Base-by-base conservation (phyloP, 2,113 vertebrate genomes). In the Opisthocomus hoazin region DNA sequence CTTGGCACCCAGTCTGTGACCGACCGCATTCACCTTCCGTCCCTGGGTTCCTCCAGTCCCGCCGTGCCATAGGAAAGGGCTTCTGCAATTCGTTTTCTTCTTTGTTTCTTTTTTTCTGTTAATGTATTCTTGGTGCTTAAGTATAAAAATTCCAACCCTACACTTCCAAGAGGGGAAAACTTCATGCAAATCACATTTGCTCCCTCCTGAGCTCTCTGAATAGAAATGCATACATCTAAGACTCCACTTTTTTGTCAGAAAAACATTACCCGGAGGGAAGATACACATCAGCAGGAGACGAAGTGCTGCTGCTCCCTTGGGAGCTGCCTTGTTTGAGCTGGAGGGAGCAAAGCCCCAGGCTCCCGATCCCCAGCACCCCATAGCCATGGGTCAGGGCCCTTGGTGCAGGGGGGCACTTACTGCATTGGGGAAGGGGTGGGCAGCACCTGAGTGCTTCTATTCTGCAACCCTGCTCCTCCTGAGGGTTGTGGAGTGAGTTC, bases 21-120 rank as follows among this genome's bases (percentile, higher is more conserved):
- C 1, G 2, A 19, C 19, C 11, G 1, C 39, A 12, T 37, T 37
- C 39, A n/a, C 39, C 24, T 56, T 50, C 48, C 6, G 0, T 7
- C 50, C 64, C 9, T 5, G 12, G 12, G 4, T 20, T 46, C 61
- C 65, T 53, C 66, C 36, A 4, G 30, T 20, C 50, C 50, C 1
- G 0, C 80, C 22, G 20, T n/a, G 60, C 51, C 8, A 4, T 5
- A 16, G 79, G 24, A 71, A 78, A 24, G 30, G 26, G 43, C 32
- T 26, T 26, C 71, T 65, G 57, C 51, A 5, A 16, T 48, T 32
- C 12, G 9, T 48, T 27, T 36, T 6, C n/a, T 26, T 43, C 2
- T 18, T 68, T 61, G 16, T 60, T 68, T 50, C 46, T 68, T 50
- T 53, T 41, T 6, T 27, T 23, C 6, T 34, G 4, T n/a, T 37